Base-by-base conservation (phyloP, 2,888 invertebrate genomes). In the Cheilosia grossa region DNA sequence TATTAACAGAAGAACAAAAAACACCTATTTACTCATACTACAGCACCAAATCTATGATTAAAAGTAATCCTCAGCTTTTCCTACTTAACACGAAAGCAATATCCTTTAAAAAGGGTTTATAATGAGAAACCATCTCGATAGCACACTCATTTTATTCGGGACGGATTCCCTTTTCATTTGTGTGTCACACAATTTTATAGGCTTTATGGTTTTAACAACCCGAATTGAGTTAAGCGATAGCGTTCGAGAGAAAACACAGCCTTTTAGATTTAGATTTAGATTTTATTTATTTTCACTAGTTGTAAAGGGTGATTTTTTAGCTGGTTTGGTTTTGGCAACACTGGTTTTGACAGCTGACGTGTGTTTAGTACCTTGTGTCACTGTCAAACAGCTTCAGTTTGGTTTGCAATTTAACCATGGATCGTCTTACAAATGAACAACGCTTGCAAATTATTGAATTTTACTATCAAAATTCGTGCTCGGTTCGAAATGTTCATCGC, bases 1-100 rank as follows among this genome's bases (percentile, higher is more conserved):
- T 15, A n/a, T 42, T n/a, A 6, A 6, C 15, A 42, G 17, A 42
- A 19, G 1, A 47, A 44, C 10, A 37, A 59, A 61, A 42, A 4
- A 72, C 10, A 7, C 37, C 37, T 13, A 37, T 37, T 37, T 13
- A 37, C 13, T 4, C 37, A 10, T 37, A 37, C 10, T 61, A 24
- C 37, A 53, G 19, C 30, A 51, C 19, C 47, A 30, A 37, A 49
- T 61, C 40, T 40, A 73, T 33, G 24, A 42, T 63, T 70, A 9
- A 64, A 78, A 56, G 56, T 70, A 78, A 70, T 78, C 70, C 63
- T 19, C 56, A 69, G 47, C 51, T 47, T 24, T 19, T 42, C 33
- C 49, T 42, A 13, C 66, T 61, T 61, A 47, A 49, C 74, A 69
- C 63, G 74, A 67, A 81, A 49, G 61, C 56, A 53, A 61, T 73